phyloP scores from a whole-genome alignment of 2,113 vertebrate species.

The Silurus glanis region DNA sequence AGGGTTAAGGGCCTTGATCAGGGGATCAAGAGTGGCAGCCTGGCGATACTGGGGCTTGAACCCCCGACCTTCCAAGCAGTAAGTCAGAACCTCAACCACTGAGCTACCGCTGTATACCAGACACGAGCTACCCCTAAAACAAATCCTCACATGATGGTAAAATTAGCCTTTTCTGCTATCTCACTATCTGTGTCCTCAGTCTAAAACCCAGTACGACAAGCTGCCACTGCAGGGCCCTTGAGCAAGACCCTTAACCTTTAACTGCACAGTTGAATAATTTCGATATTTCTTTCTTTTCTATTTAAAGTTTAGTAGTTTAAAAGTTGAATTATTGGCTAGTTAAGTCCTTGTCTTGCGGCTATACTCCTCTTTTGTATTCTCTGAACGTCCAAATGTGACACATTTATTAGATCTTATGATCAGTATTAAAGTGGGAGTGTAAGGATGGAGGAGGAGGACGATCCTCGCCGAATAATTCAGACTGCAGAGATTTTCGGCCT shows the following conservation, averaged over 20 bases:
- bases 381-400: conserved; percentile 12
- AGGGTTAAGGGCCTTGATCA: too few relatives aligned
- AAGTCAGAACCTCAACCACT: too few relatives aligned
- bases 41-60: too few relatives aligned
- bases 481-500: not conserved
- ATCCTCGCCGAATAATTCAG: conserved; percentile 42
- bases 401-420: conserved; percentile 41
- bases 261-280: too few relatives aligned
- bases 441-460: not conserved
- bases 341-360: not conserved
- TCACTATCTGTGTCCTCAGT: not conserved
- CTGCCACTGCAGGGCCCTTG: too few relatives aligned
- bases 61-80: too few relatives aligned
- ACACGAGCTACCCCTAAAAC: not conserved
- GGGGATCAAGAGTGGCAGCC: too few relatives aligned
- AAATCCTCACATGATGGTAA: not conserved
- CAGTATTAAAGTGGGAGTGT: conserved; percentile 12
- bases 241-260: too few relatives aligned
- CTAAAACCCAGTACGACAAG: too few relatives aligned
- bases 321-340: too few relatives aligned
- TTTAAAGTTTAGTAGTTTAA: too few relatives aligned
- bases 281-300: too few relatives aligned
- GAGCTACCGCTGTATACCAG: not conserved
- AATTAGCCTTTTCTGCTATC: not conserved
- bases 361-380: not conserved